These are phyloP conservation scores for Tapera naevia DNA, from an alignment of 2,797 vertebrate species.

Conservation along the genomic window DNA sequence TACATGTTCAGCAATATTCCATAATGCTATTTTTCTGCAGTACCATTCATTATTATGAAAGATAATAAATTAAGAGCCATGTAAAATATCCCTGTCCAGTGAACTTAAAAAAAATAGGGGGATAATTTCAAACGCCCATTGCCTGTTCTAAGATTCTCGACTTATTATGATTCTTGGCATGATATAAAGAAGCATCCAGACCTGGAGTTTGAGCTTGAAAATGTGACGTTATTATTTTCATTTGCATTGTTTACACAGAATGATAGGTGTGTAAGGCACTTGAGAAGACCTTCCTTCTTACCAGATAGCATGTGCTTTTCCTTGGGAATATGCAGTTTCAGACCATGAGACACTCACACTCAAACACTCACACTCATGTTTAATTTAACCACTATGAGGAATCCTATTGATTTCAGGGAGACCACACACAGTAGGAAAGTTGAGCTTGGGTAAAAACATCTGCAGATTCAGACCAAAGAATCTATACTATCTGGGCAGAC, in stretches of 20 bases:
- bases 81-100: conserved; percentile 24
- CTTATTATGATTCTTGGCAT: conserved; percentile 21
- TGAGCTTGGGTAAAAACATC: conserved; percentile 23
- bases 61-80: conserved; percentile 53
- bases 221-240: background rate
- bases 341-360: background rate
- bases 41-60: conserved; percentile 50
- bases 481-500: conserved; percentile 13
- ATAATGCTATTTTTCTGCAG: conserved; percentile 19
- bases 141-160: background rate
- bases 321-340: background rate
- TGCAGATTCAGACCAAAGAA: conserved; percentile 22
- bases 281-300: background rate
- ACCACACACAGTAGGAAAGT: conserved; percentile 45
- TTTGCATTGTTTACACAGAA: background rate
- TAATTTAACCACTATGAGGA: background rate
- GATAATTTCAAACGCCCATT: conserved; percentile 43
- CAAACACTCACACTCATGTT: background rate
- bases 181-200: background rate
- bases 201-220: background rate
- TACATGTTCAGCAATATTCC: conserved; percentile 13
- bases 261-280: background rate
- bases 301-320: background rate
- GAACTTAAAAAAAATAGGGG: conserved; percentile 36
- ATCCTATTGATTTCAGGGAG: conserved; percentile 2